phyloP scores from a whole-genome alignment of 2,113 vertebrate genomes.

The Anarrhichthys ocellatus region DNA sequence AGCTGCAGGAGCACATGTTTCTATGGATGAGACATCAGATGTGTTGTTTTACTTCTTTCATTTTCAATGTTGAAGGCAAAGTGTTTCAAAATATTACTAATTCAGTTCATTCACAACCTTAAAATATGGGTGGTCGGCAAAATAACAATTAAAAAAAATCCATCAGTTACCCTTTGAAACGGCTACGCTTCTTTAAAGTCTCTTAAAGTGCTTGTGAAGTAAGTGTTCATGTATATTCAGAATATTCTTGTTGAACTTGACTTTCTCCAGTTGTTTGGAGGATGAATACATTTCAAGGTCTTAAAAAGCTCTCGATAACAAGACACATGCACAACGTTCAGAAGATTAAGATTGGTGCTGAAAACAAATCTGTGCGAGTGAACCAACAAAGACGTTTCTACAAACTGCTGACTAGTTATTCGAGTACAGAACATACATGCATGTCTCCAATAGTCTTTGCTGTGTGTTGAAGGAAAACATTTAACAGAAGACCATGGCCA shows the following conservation, averaged over 20 bases:
- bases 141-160: neutral
- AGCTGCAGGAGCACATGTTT: conserved; percentile 7
- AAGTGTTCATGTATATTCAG: neutral
- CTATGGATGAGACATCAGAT: conserved; percentile 21
- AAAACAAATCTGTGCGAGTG: neutral
- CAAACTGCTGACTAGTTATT: neutral
- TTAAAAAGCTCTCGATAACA: neutral
- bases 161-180: neutral
- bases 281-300: neutral
- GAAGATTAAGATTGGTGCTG: neutral
- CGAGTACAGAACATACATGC: neutral
- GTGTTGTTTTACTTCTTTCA: conserved; percentile 1
- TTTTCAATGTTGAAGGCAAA: neutral
- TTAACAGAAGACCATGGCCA: neutral
- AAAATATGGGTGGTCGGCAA: neutral
- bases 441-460: neutral
- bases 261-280: neutral
- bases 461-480: neutral
- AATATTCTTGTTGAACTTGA: neutral
- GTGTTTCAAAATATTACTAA: neutral
- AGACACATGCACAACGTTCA: neutral
- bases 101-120: neutral
- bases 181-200: neutral
- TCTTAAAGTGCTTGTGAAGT: neutral
- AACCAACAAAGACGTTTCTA: neutral